A percentile compares a stretch with the other conserved stretches of the same genome.
Evolutionary conservation across 2,888 invertebrate species (phyloP).

Genomic region (Drosophila mettleri): DNA sequence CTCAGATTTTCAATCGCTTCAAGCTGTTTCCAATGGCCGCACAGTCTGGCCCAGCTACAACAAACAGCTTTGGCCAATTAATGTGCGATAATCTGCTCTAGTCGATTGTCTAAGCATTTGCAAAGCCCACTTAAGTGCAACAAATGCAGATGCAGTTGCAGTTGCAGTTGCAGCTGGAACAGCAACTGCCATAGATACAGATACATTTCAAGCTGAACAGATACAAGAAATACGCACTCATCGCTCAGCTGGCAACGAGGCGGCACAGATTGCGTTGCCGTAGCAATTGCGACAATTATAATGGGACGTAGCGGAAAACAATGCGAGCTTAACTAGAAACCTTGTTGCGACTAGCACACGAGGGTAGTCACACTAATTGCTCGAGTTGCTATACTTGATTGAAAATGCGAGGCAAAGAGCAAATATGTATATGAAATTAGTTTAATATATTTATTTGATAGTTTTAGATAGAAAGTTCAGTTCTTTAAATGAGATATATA

Average conservation of each 20-base stretch:
- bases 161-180: background rate
- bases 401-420: background rate
- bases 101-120: constrained; percentile 39
- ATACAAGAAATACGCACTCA: constrained; percentile 41
- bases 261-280: constrained; percentile 65
- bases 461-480: too few relatives aligned
- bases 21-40: constrained; percentile 26
- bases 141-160: constrained; percentile 32
- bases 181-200: background rate
- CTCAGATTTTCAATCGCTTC: constrained; percentile 16
- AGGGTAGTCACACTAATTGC: constrained; percentile 36
- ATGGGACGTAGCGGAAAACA: constrained; percentile 65
- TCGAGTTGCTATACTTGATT: background rate
- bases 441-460: background rate
- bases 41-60: constrained; percentile 8
- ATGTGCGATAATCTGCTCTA: constrained; percentile 41
- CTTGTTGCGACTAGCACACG: constrained; percentile 44
- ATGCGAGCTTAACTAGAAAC: constrained; percentile 67
- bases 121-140: constrained; percentile 18
- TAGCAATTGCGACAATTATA: constrained; percentile 72
- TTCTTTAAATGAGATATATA: too few relatives aligned
- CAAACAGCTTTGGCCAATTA: constrained; percentile 43
- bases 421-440: too few relatives aligned
- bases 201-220: background rate
- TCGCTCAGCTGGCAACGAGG: constrained; percentile 61